Base-by-base conservation (phyloP, 1,140 invertebrate genomes). In the Lanistes nyassanus region DNA sequence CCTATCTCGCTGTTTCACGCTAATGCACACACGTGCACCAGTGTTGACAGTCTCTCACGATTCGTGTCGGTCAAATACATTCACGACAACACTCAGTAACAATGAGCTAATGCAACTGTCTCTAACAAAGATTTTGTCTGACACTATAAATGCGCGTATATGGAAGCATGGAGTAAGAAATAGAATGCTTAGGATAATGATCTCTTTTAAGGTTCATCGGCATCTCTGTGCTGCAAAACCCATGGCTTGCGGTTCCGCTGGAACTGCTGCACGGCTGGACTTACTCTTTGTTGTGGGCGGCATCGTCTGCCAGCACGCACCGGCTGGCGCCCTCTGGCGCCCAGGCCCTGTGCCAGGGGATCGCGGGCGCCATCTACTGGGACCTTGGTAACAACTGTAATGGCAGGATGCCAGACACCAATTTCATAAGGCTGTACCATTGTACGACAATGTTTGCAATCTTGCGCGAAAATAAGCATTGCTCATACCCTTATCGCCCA, bases 231-330 rank as follows among this genome's bases (percentile, higher is more conserved):
- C 87, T 96, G 42, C 93, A 95, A 87, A 29, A 47, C 6, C 92
- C 94, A 0, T 97, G 95, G 95, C 92, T 92, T 86, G 92, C 94
- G 70, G 89, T 97, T 72, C 93, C 95, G 3, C 92, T 97, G 42
- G 96, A 97, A 88, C 85, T 96, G 75, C 89, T 95, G 13, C 95
- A 97, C 88, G 96, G 96, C 16, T 89, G 96, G 23, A 95, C 95
- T 0, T 95, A 95, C 84, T 95, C 96, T 13, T 90, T 97, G 79
- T 95, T 95, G 84, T 97, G 95, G 90, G 92, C 95, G 0, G 94
- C 94, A 21, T 68, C 68, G n/a, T 77, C 79, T 31, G 72, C 75
- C 70, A 71, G 39, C 36, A 73, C 66, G n/a, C 76, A 72, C 23
- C 31, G 64, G 1, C 55, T 76, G 42, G 70, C 78, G 5, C 56